A percentile compares a stretch with the other conserved stretches of the same genome.
Evolutionary conservation across 1,140 invertebrate genomes (phyloP).

Genomic region (Lepidurus apus): DNA sequence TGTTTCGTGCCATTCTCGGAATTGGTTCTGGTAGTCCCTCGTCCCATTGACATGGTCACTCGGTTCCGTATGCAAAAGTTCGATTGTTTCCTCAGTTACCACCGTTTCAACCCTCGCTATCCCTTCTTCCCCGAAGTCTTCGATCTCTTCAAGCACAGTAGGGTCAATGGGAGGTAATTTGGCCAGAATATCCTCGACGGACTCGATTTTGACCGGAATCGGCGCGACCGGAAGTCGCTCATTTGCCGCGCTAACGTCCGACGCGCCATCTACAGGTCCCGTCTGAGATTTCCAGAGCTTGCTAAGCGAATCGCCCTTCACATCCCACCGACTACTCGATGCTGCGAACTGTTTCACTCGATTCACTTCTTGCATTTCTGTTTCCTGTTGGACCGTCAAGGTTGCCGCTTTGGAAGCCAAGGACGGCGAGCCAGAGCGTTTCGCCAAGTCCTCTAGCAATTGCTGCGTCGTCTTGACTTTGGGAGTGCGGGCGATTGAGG

Average conservation of each 20-base stretch:
- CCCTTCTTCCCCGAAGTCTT: conserved; percentile 39
- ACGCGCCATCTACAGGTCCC: conserved; percentile 7
- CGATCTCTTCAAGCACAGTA: conserved; percentile 51
- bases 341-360: conserved; percentile 33
- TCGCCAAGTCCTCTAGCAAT: conserved; percentile 66
- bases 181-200: conserved; percentile 54
- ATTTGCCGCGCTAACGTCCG: not conserved
- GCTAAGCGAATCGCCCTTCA: conserved; percentile 29
- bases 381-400: not conserved
- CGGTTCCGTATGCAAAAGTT: conserved; percentile 46
- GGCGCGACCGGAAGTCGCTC: not conserved
- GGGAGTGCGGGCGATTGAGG: conserved; percentile 56
- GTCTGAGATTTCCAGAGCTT: conserved; percentile 32
- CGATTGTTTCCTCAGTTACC: conserved; percentile 45
- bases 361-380: conserved; percentile 25
- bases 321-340: conserved; percentile 35
- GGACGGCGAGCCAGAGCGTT: conserved; percentile 47
- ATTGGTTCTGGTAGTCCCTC: conserved; percentile 53
- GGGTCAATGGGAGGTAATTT: conserved; percentile 58
- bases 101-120: conserved; percentile 44
- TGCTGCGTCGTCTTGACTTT: conserved; percentile 81
- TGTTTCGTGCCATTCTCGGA: conserved; percentile 78
- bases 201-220: conserved; percentile 38
- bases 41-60: conserved; percentile 59
- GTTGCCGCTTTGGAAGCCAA: conserved; percentile 38